Percentiles rank a stretch among this genome's conserved stretches.
Conservation (phyloP, 2,113 vertebrate genomes). For the Corynorhinus townsendii region DNA sequence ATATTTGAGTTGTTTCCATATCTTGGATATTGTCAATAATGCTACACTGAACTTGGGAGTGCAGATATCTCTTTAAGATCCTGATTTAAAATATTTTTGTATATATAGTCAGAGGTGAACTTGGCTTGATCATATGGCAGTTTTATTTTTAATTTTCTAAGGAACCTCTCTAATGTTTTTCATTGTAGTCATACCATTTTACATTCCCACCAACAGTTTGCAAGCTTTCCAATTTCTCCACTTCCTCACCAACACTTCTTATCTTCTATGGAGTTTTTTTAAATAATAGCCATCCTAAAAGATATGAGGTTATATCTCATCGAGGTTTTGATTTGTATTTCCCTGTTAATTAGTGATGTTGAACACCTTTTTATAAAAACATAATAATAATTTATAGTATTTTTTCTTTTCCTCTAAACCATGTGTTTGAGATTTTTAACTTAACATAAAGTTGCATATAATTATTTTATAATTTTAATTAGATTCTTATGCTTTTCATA, state of each 20-base stretch:
- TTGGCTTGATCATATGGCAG: background rate
- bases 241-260: background rate
- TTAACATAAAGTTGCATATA: background rate
- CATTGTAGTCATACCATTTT: background rate
- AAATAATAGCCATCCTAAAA: background rate
- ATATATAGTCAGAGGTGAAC: background rate
- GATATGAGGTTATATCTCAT: background rate
- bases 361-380: background rate
- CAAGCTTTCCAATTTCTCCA: background rate
- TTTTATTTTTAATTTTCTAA: background rate
- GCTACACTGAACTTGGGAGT: background rate
- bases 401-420: background rate
- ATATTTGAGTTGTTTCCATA: background rate
- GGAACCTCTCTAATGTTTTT: background rate
- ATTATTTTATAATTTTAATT: background rate
- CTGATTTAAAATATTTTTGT: background rate
- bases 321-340: background rate
- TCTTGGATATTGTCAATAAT: background rate
- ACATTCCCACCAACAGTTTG: background rate
- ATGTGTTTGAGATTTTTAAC: background rate
- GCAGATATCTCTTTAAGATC: background rate
- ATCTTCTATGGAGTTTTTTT: background rate
- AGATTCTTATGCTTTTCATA: background rate
- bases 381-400: background rate
- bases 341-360: background rate